Evolutionary conservation across 2,797 vertebrate species (phyloP), one percentile per base, ranked within the genome.

Genomic region (Chrosomus eos): DNA sequence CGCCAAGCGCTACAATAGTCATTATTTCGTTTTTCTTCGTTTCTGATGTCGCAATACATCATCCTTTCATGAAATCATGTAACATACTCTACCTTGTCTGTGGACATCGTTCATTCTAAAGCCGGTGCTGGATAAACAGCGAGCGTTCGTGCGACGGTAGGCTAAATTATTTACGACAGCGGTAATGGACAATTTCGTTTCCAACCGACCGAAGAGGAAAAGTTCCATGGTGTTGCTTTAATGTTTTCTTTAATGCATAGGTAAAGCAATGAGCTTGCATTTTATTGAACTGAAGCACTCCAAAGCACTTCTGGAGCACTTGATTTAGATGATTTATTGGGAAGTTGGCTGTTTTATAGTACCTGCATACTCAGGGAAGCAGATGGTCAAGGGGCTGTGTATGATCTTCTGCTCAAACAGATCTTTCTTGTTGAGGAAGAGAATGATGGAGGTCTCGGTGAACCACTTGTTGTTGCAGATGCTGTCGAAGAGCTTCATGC

Each of bases 391-490:
- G 74, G 97, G 95, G 91, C 98, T 99, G 91, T 96, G 96, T 82
- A 94, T 94, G 3, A 99, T 99, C 95, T 99, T 99, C 95, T 98
- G 96, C 94, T 99, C 97, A 1, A 99, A 99, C 94, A 99, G 96
- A 89, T 99, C 98, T 93, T 99, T 99, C 96, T 99, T 99, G 95
- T 99, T 99, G 91, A 99, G 98, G 93, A 99, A 99, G 83, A 99
- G 97, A 92, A 99, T 99, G 96, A 99, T 99, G 94, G 98, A 99
- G 0, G 98, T 99, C 93, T 99, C 98, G 0, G 98, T 99, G 95
- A 99, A 99, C 98, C 98, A 99, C 93, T 99, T 99, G 95, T 99
- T 99, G 95, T 99, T 99, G 91, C 98, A 99, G 94, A 99, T 99
- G 90, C 97, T 98, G 94, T 99, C 98, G 0, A 99, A 99, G 72